Evolutionary conservation across 2,797 vertebrate genomes (phyloP).

Genomic region (Oryzias dopingdopingensis): DNA sequence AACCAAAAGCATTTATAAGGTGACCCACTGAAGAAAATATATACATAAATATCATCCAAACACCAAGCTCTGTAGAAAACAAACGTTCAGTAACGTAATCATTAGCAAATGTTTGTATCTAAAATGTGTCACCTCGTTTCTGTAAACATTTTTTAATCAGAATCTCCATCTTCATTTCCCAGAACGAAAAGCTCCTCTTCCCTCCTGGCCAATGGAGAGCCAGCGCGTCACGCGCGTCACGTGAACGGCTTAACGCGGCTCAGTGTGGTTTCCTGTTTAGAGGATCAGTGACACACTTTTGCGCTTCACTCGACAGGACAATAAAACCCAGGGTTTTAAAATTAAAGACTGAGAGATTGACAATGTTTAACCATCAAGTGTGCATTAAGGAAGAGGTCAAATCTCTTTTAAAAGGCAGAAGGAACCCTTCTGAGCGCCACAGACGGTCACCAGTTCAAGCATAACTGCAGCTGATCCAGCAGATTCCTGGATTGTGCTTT

Average conservation of each 20-base stretch:
- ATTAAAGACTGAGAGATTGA: too few relatives aligned
- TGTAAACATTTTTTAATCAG: constrained; percentile 10
- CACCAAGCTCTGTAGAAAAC: not conserved
- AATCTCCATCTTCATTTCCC: constrained; percentile 26
- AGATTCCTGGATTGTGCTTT: constrained; percentile 55
- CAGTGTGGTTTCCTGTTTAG: constrained; percentile 22
- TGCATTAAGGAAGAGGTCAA: too few relatives aligned
- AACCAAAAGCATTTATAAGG: constrained; percentile 11
- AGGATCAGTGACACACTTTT: constrained; percentile 13
- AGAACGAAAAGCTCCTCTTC: constrained; percentile 27
- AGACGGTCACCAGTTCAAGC: constrained; percentile 15
- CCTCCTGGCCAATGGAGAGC: constrained; percentile 32
- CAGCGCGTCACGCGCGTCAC: constrained; percentile 49
- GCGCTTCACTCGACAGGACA: not conserved
- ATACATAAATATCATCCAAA: not conserved
- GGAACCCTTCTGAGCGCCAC: constrained; percentile 4
- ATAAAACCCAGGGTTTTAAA: too few relatives aligned
- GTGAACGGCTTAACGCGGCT: constrained; percentile 43
- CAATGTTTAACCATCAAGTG: too few relatives aligned
- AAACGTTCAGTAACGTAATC: not conserved
- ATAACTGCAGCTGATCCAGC: constrained; percentile 46
- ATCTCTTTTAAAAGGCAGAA: too few relatives aligned
- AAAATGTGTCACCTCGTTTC: not conserved
- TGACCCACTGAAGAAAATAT: constrained; percentile 8
- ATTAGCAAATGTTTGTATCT: not conserved